Base-by-base conservation (phyloP, 2,797 vertebrate species). In the Fistularia commersonii region DNA sequence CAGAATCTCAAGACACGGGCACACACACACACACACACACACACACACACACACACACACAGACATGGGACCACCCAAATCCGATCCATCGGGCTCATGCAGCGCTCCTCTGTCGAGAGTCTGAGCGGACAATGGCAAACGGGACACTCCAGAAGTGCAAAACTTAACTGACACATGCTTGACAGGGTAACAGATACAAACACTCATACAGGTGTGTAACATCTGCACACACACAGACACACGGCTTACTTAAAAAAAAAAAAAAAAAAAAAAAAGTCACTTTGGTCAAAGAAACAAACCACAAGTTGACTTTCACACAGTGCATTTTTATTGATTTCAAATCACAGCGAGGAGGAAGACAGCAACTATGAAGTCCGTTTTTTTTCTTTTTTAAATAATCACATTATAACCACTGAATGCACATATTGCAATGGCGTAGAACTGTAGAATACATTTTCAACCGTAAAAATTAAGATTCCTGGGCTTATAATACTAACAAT, bases 271-370 rank as follows among this genome's bases (percentile, higher is more conserved):
- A 5, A 37, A 15, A 31, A n/a, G 7, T 32, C 11, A n/a, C 10
- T n/a, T 11, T 8, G 33, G 11, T 12, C 31, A n/a, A 8, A 32
- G 5, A 32, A 83, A 88, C 59, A 82, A 83, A 74, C 74, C 80
- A 87, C 73, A 76, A 79, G 61, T 77, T 79, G 54, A 75, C 76
- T 82, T 83, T 83, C 49, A 87, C 57, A 80, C 61, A 76, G 68
- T 65, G 52, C 61, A 70, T 58, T 55, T 91, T 90, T 89, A 86
- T 89, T 89, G 71, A 80, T 63, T 75, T 78, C 41, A 73, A 85
- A 66, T 78, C 80, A 88, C 84, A 88, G 74, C 71, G 71, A 1
- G 42, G 54, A 71, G 69, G 46, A 54, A 50, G 51, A 68, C 52
- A 9, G 79, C 76, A 81, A 32, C 48, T 61, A 57, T 69, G 47